Percentiles rank a stretch among this genome's conserved stretches.
Evolutionary conservation across 1,140 invertebrate genomes (phyloP).

Genomic region (Drosophila dunni): DNA sequence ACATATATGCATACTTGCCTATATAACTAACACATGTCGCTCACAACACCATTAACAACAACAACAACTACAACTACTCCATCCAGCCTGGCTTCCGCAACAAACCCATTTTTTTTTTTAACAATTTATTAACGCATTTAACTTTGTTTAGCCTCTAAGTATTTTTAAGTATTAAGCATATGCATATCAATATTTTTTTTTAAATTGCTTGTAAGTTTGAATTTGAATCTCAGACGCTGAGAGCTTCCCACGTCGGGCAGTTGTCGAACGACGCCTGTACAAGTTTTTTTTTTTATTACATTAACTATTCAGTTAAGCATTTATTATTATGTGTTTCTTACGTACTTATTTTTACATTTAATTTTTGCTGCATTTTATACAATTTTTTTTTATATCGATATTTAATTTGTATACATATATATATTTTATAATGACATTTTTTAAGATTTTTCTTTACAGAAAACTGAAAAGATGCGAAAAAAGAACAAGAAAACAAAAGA

Average conservation of each 20-base stretch:
- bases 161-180: conserved; percentile 8
- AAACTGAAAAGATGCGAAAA: conserved; percentile 49
- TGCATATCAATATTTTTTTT: conserved; percentile 14
- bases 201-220: conserved; percentile 22
- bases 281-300: conserved; percentile 45
- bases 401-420: conserved; percentile 18
- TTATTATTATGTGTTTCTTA: conserved; percentile 39
- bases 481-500: conserved; percentile 34
- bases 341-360: conserved; percentile 50
- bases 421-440: conserved; percentile 58
- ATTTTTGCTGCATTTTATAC: conserved; percentile 40
- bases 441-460: conserved; percentile 65
- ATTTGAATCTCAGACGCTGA: conserved; percentile 72
- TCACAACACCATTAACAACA: conserved; percentile 41
- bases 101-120: conserved; percentile 5
- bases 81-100: conserved; percentile 43
- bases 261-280: conserved; percentile 71
- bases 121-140: conserved; percentile 8
- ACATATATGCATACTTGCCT: conserved; percentile 57
- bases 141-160: conserved; percentile 21
- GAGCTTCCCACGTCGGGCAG: conserved; percentile 64
- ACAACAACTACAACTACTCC: conserved; percentile 29
- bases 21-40: conserved; percentile 46
- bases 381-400: conserved; percentile 16
- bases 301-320: conserved; percentile 23